Conservation (phyloP, 2,797 vertebrate genomes). For the Xiphorhynchus erythropygius region DNA sequence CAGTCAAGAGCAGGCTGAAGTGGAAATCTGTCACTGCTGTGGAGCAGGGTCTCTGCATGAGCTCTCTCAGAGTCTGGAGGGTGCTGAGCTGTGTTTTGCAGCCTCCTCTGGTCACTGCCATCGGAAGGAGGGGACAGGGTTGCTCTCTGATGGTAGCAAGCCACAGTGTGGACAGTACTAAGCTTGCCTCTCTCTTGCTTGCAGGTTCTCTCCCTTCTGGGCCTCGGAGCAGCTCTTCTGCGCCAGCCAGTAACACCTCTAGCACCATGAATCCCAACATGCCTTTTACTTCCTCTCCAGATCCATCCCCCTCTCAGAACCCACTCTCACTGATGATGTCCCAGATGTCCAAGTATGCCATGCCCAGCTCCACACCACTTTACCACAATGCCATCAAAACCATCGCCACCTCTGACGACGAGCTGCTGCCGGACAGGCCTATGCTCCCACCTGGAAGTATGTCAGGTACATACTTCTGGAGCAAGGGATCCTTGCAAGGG, state of each 20-base stretch:
- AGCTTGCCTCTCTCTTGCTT: slow-evolving; percentile 21
- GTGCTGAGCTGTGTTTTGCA: not conserved
- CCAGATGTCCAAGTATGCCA: slow-evolving; percentile 99
- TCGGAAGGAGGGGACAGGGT: not conserved
- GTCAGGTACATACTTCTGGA: slow-evolving; percentile 75
- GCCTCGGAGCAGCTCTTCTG: slow-evolving; percentile 87
- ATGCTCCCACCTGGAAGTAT: slow-evolving; percentile 88
- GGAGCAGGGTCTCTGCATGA: not conserved
- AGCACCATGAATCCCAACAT: slow-evolving; percentile 85
- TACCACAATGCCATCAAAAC: slow-evolving; percentile 99
- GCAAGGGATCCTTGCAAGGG: not conserved
- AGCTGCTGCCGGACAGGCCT: slow-evolving; percentile 91
- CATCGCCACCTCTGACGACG: slow-evolving; percentile 95
- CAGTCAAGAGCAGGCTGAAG: not conserved
- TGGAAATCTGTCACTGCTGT: not conserved
- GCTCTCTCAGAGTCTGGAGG: not conserved
- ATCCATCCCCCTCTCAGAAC: slow-evolving; percentile 89
- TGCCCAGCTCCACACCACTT: slow-evolving; percentile 96
- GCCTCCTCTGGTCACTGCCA: not conserved
- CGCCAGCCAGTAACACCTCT: slow-evolving; percentile 84
- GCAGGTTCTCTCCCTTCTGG: slow-evolving; percentile 74
- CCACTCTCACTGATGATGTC: slow-evolving; percentile 97
- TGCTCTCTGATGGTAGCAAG: not conserved
- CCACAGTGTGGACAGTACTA: not conserved
- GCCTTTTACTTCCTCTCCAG: slow-evolving; percentile 89